These are phyloP conservation scores for Phenacoccus solenopsis DNA, from an alignment of 1,140 invertebrate genomes.

Conservation along the genomic window DNA sequence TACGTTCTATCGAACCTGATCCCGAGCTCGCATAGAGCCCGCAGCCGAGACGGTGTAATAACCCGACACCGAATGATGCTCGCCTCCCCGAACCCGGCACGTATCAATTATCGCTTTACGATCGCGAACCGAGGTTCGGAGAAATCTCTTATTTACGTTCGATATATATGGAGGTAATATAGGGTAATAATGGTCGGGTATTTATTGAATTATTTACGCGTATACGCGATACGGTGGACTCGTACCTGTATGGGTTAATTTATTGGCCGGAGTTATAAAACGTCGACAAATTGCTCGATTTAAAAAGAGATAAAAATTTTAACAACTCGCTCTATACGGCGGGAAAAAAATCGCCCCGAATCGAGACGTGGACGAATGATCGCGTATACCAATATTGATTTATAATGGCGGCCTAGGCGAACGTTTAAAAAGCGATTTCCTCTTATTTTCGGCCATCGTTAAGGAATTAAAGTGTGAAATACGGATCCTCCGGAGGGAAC, in stretches of 20 bases:
- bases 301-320: not conserved
- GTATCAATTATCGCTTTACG: not conserved
- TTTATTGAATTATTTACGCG: not conserved
- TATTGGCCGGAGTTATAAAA: not conserved
- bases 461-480: constrained; percentile 13
- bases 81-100: not conserved
- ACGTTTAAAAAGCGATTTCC: not conserved
- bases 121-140: too few relatives aligned
- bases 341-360: too few relatives aligned
- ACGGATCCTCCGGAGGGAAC: not conserved
- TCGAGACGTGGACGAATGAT: too few relatives aligned
- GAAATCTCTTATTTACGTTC: not conserved
- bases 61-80: too few relatives aligned
- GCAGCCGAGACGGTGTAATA: too few relatives aligned
- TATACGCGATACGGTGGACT: not conserved
- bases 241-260: not conserved
- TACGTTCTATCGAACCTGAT: not conserved
- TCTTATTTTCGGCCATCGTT: not conserved
- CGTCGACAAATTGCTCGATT: not conserved
- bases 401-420: too few relatives aligned
- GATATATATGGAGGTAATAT: not conserved
- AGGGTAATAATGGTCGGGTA: not conserved
- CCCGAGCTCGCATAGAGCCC: not conserved
- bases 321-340: too few relatives aligned
- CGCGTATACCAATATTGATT: not conserved